Evolutionary conservation across 1,140 invertebrate genomes (phyloP), one percentile per base, ranked within the genome.

Genomic region (Drosophila pandora): DNA sequence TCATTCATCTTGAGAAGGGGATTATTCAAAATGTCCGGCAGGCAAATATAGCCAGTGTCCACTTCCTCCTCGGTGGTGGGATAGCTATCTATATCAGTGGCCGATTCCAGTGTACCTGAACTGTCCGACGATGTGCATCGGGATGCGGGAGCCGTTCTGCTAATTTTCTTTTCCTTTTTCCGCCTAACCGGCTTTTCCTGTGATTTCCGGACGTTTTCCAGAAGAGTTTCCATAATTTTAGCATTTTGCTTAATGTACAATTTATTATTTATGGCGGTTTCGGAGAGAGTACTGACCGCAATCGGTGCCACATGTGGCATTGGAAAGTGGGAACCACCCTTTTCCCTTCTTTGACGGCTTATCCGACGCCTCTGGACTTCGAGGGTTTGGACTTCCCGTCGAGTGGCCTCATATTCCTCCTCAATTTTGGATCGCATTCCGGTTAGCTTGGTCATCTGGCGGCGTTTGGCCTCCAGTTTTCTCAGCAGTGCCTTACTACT

Each of bases 321-420:
- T 2, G 23, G 22, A 2, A 52, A 2, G 9, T 64, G 52, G 10
- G 74, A 73, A 10, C 77, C 77, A 2, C 77, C 77, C 1, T 53
- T 5, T 25, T 61, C 34, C 10, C 45, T 39, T 2, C 49, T 22
- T 1, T 21, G 12, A 21, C 22, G 9, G 2, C 41, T 8, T 2
- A 5, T 23, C 0, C 21, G 28, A 8, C 47, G 28, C 0, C 41
- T 41, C 12, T 23, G 30, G 0, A 4, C 0, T 21, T 70, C 17
- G 1, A 76, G 34, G 2, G 54, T 34, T 0, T 30, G 5, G 1
- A 81, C 37, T 8, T 81, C 78, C n/a, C 8, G 39, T 8, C 17
- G 54, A 8, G 56, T 43, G 2, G 21, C 47, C 3, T 49, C 5
- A 13, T 12, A 70, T 12, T 78, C 60, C 1, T 4, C 22, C 1